phyloP scores from a whole-genome alignment of 2,888 invertebrate species.

The Lagria hirta region DNA sequence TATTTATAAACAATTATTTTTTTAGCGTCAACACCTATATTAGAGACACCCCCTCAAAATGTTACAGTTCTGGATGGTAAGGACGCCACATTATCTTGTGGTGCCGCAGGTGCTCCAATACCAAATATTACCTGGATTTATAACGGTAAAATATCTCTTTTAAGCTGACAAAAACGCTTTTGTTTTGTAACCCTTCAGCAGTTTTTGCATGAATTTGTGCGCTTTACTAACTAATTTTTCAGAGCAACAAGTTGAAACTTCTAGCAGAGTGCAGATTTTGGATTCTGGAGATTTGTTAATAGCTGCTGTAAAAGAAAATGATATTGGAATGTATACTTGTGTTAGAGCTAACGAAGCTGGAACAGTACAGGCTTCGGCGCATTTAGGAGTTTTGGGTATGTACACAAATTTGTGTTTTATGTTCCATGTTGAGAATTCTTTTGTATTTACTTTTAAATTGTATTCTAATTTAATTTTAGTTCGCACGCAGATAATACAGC shows the following conservation, averaged over 20 bases:
- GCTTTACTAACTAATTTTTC: constrained; percentile 39
- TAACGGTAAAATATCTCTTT: constrained; percentile 68
- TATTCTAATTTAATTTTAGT: constrained; percentile 59
- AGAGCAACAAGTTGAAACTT: constrained; percentile 65
- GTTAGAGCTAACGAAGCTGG: constrained; percentile 88
- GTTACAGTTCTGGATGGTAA: constrained; percentile 89
- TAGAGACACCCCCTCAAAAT: constrained; percentile 83
- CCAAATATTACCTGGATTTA: constrained; percentile 92
- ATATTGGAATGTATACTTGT: constrained; percentile 90
- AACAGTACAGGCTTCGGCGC: constrained; percentile 77
- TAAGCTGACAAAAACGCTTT: constrained; percentile 2
- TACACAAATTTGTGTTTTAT: constrained; percentile 23
- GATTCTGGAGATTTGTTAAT: constrained; percentile 88
- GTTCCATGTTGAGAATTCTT: constrained; percentile 11
- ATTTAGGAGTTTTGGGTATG: constrained; percentile 80
- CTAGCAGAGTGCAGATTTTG: constrained; percentile 80
- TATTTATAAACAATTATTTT: too few species aligned
- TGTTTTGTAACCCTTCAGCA: constrained; percentile 6
- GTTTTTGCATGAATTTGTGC: constrained; percentile 26
- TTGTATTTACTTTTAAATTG: too few species aligned
- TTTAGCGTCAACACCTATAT: constrained; percentile 83
- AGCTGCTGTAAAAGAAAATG: constrained; percentile 77
- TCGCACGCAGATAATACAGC: constrained; percentile 89
- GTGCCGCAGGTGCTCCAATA: constrained; percentile 86
- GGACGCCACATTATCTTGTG: constrained; percentile 85